Evolutionary conservation across 2,888 invertebrate species (phyloP).

Genomic region (Trachelus tabidus): DNA sequence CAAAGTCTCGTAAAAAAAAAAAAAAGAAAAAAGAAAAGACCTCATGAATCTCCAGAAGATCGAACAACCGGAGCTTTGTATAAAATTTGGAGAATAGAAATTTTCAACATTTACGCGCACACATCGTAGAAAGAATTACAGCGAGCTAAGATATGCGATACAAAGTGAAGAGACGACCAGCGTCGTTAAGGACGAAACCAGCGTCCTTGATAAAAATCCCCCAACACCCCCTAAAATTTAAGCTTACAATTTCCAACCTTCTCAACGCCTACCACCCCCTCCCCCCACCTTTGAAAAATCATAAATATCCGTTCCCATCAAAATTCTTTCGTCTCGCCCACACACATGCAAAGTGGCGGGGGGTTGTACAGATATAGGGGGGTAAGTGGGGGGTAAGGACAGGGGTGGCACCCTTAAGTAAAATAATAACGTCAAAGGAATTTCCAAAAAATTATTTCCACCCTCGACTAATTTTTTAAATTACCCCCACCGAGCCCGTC

Average conservation of each 20-base stretch:
- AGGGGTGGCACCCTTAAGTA: not conserved
- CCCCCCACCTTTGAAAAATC: not conserved
- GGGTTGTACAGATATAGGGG: not conserved
- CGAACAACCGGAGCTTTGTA: not conserved
- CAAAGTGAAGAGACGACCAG: constrained; percentile 41
- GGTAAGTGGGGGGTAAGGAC: no score
- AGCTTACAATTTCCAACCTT: not conserved
- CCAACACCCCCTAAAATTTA: constrained; percentile 18
- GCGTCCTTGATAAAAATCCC: constrained; percentile 30
- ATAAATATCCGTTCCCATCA: not conserved
- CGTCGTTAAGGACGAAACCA: constrained; percentile 45
- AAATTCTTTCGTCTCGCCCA: not conserved
- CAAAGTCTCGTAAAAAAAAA: not conserved
- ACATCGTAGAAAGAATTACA: not conserved
- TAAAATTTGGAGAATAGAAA: not conserved
- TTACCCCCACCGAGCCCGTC: not conserved
- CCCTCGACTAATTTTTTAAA: not conserved
- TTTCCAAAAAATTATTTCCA: not conserved
- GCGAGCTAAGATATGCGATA: not conserved
- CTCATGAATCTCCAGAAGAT: not conserved
- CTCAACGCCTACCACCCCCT: not conserved
- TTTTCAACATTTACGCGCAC: not conserved
- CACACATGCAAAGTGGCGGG: no score
- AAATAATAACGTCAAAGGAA: not conserved
- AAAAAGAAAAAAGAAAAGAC: not conserved